Conservation (phyloP, 2,888 invertebrate species). For the Galerucella nymphaeae region DNA sequence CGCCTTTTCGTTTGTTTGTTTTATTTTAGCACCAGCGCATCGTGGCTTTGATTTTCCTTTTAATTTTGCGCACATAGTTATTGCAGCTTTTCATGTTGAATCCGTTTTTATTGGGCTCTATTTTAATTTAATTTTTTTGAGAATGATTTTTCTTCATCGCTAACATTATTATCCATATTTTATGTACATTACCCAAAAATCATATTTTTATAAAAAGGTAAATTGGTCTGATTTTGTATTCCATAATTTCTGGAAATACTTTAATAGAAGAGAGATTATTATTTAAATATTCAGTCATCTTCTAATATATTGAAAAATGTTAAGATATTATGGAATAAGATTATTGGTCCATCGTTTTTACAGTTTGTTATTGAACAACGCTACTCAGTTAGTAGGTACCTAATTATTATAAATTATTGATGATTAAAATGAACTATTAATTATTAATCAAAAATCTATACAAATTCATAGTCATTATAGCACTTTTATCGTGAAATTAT, state of each 20-base stretch:
- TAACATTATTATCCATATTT: neutral
- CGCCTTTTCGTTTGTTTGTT: slow-evolving; percentile 15
- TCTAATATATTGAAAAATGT: neutral
- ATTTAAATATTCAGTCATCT: neutral
- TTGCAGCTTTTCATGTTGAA: slow-evolving; percentile 51
- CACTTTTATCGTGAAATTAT: no score
- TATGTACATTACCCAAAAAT: slow-evolving; percentile 8
- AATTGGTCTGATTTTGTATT: neutral
- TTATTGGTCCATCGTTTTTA: neutral
- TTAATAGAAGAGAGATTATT: neutral
- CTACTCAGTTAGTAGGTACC: neutral
- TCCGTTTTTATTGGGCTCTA: slow-evolving; percentile 57
- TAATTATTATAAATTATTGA: no score
- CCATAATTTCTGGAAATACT: neutral
- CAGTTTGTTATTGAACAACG: neutral
- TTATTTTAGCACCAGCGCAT: slow-evolving; percentile 25
- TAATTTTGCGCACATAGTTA: slow-evolving; percentile 38
- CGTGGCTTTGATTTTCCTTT: slow-evolving; percentile 29
- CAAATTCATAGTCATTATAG: no score
- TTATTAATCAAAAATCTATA: no score
- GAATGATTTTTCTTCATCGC: slow-evolving; percentile 29
- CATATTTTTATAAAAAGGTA: neutral
- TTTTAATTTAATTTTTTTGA: slow-evolving; percentile 28
- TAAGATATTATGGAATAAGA: slow-evolving; percentile 1
- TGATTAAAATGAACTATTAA: no score